These are phyloP conservation scores for Synchiropus splendidus DNA, from an alignment of 2,113 vertebrate species.

Conservation along the genomic window DNA sequence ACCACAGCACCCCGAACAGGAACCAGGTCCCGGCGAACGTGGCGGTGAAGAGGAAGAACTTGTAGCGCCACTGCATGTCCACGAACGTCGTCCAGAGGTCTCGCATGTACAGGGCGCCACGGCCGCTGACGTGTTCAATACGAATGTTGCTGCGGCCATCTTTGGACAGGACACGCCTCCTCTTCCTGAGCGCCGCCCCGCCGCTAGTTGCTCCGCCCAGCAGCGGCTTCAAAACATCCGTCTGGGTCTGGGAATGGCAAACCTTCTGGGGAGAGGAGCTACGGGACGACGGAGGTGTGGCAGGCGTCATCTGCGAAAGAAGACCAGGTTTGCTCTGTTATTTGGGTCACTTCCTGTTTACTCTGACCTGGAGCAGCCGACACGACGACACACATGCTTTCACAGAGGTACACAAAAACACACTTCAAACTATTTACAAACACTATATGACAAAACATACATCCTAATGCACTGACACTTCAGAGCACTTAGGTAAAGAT, in stretches of 20 bases:
- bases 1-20: slow-evolving; percentile 88
- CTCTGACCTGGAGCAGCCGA: too few relatives aligned
- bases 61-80: slow-evolving; percentile 97
- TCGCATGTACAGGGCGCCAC: slow-evolving; percentile 86
- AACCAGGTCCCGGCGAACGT: slow-evolving; percentile 97
- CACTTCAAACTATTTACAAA: too few relatives aligned
- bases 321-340: neutral
- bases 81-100: slow-evolving; percentile 98
- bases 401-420: too few relatives aligned
- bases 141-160: slow-evolving; percentile 90
- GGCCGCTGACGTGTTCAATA: slow-evolving; percentile 82
- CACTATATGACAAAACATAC: too few relatives aligned
- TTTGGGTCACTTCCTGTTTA: too few relatives aligned
- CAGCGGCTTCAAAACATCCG: slow-evolving; percentile 78
- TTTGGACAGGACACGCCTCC: slow-evolving; percentile 85
- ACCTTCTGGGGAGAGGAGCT: slow-evolving; percentile 80
- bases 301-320: slow-evolving; percentile 59
- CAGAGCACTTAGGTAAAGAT: too few relatives aligned
- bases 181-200: slow-evolving; percentile 48
- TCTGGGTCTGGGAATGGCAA: slow-evolving; percentile 92
- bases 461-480: too few relatives aligned
- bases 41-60: slow-evolving; percentile 85
- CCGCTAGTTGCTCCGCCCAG: slow-evolving; percentile 50
- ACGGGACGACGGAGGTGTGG: slow-evolving; percentile 54
- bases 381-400: too few relatives aligned